Conservation (phyloP, 2,797 vertebrate genomes). For the Myotis daubentonii region DNA sequence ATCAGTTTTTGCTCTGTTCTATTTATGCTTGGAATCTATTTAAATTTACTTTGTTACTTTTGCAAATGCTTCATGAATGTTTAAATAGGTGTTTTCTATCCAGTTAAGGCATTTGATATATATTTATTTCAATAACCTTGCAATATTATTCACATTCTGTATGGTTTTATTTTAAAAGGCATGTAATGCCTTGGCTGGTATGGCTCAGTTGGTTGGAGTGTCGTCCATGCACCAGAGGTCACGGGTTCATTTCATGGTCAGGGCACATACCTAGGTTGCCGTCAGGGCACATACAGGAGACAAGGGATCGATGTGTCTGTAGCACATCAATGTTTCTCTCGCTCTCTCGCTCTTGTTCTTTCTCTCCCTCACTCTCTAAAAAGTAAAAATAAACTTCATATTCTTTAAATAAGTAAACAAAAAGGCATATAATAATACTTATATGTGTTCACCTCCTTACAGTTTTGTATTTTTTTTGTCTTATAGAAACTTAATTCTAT, state of each 20-base stretch:
- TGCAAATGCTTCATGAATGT: constrained; percentile 1
- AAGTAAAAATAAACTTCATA: not conserved
- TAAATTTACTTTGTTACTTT: constrained; percentile 24
- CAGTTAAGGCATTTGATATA: not conserved
- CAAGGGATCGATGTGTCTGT: too few species aligned
- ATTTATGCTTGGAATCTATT: constrained; percentile 46
- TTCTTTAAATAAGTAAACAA: not conserved
- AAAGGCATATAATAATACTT: not conserved
- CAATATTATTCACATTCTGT: not conserved
- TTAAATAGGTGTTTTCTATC: constrained; percentile 23
- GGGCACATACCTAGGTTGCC: not conserved
- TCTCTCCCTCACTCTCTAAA: not conserved
- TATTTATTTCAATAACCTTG: constrained; percentile 23
- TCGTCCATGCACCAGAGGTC: not conserved
- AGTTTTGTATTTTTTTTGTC: not conserved
- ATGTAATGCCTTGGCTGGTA: not conserved
- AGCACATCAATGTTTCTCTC: not conserved
- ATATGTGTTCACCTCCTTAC: not conserved
- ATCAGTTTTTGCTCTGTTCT: not conserved
- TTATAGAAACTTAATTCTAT: not conserved
- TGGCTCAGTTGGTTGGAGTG: not conserved
- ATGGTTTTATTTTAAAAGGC: not conserved
- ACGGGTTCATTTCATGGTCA: not conserved
- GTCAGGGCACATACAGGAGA: not conserved
- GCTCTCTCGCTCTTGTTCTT: not conserved